Evolutionary conservation across 2,113 vertebrate genomes (phyloP).

Genomic region (Equus przewalskii): DNA sequence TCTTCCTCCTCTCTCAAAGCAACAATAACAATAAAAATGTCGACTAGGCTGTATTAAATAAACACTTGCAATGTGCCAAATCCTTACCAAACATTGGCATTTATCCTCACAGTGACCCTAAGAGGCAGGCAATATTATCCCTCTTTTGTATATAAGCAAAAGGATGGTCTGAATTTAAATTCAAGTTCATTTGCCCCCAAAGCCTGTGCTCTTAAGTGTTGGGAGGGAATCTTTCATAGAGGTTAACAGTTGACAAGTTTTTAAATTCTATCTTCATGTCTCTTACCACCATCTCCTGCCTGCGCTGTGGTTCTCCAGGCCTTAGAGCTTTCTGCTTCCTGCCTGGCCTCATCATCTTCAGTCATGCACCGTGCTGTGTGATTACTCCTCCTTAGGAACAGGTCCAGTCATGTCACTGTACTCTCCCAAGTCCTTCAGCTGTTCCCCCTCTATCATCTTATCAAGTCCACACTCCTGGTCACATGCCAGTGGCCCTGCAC

Average conservation of each 20-base stretch:
- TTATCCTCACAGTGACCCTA: neutral
- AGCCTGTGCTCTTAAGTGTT: neutral
- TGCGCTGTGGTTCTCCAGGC: neutral
- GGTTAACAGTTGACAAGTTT: neutral
- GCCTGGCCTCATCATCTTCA: neutral
- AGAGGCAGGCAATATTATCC: neutral
- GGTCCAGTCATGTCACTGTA: neutral
- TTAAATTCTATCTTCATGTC: neutral
- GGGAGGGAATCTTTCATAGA: neutral
- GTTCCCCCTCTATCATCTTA: neutral
- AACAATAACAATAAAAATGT: neutral
- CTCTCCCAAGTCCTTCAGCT: neutral
- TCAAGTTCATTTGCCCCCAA: neutral
- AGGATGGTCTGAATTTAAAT: neutral
- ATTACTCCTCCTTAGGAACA: neutral
- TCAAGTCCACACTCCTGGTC: neutral
- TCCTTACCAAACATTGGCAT: neutral
- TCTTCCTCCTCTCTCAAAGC: neutral
- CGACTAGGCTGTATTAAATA: neutral
- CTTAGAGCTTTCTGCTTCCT: neutral
- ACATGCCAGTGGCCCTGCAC: neutral
- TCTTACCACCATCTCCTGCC: neutral
- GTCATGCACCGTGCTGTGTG: fast-evolving
- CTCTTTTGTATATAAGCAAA: neutral
- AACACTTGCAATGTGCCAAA: neutral